Conservation (phyloP, 2,888 invertebrate genomes). For the Syritta pipiens region DNA sequence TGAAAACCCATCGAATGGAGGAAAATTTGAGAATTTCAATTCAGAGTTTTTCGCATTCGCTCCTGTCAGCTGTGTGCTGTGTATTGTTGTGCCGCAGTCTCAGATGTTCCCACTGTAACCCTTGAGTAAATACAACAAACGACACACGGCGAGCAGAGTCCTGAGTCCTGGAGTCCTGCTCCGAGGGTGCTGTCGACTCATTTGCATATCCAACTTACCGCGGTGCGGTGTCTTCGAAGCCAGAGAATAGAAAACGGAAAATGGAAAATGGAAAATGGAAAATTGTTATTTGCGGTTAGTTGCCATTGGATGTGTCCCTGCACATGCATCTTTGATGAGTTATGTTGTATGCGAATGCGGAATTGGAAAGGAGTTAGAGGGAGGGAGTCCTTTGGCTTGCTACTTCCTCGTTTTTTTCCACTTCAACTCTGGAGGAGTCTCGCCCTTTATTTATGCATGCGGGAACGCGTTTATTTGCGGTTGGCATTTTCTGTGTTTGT, state of each 20-base stretch:
- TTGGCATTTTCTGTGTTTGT: slow-evolving; percentile 60
- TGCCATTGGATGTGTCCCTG: slow-evolving; percentile 68
- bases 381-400: not conserved
- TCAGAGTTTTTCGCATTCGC: slow-evolving; percentile 35
- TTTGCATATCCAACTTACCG: slow-evolving; percentile 57
- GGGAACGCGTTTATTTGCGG: slow-evolving; percentile 69
- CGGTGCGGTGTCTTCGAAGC: not conserved
- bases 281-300: slow-evolving; percentile 69
- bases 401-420: not conserved
- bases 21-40: slow-evolving; percentile 64
- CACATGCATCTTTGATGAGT: slow-evolving; percentile 69
- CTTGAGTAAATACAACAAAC: slow-evolving; percentile 68
- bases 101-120: slow-evolving; percentile 65
- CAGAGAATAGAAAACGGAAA: not conserved
- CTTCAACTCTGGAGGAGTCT: slow-evolving; percentile 7
- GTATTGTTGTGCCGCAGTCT: slow-evolving; percentile 40
- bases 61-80: slow-evolving; percentile 46
- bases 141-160: slow-evolving; percentile 33
- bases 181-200: slow-evolving; percentile 23
- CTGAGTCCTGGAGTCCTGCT: too few species aligned
- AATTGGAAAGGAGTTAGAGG: slow-evolving; percentile 61
- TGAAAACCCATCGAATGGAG: slow-evolving; percentile 50
- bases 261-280: slow-evolving; percentile 67
- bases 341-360: slow-evolving; percentile 54
- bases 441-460: slow-evolving; percentile 66